Evolutionary conservation across 2,113 vertebrate genomes (phyloP), one percentile per base, ranked within the genome.

Genomic region (Dromaius novaehollandiae): DNA sequence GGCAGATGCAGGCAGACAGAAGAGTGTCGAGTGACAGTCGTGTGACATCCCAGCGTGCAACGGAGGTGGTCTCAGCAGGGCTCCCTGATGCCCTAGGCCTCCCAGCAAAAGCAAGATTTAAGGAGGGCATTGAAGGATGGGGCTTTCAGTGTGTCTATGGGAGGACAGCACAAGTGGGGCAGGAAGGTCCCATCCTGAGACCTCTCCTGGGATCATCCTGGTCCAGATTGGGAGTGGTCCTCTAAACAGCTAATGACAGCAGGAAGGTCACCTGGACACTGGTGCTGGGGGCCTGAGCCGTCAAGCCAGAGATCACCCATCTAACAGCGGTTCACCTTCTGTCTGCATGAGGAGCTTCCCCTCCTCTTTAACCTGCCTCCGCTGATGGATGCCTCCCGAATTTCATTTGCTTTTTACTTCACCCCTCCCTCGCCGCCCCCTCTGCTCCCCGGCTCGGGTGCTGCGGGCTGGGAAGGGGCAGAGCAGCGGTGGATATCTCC

Each of bases 21-120:
- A 60, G 2, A 53, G 19, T 0, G 0, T 36, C 42, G n/a, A 12
- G 38, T 26, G n/a, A 40, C 0, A 7, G 2, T 4, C 3, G 42
- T 2, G 14, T 11, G 88, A 51, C 53, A 12, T 42, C 48, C 38
- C 82, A 50, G 53, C 10, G 64, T 73, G 20, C 48, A 21, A 36
- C 58, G 71, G 63, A 40, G 20, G 51, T 18, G 32, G 13, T 34
- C 56, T 60, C 32, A 32, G 30, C 30, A 60, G 19, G 30, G 30
- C 9, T 34, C 56, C 30, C 4, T 68, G 7, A 16, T 28, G 18
- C 60, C 78, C 64, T 61, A 58, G 36, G 36, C 16, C 13, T 38
- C 65, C 36, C 70, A 15, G 18, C 9, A 8, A 53, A 30, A 30
- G 21, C 7, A 7, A 53, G 34, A 25, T 48, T 68, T 51, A 53